phyloP scores from a whole-genome alignment of 2,797 vertebrate species.

The Graptemys geographica region DNA sequence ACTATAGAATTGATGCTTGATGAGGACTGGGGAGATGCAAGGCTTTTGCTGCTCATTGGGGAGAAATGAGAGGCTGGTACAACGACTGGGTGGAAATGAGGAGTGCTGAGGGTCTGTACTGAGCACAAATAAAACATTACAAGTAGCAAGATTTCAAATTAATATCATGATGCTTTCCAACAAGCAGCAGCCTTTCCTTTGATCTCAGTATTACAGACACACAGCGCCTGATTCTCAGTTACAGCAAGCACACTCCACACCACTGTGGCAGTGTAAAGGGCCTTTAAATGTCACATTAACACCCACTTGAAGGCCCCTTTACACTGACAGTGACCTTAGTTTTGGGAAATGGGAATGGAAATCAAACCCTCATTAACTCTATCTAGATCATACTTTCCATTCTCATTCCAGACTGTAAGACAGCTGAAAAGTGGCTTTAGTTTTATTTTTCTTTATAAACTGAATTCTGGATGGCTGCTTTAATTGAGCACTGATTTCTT shows the following conservation, averaged over 20 bases:
- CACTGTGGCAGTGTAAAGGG: not conserved
- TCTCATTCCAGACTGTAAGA: not conserved
- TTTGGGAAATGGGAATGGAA: not conserved
- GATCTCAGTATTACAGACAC: slow-evolving; percentile 50
- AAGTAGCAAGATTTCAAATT: slow-evolving; percentile 38
- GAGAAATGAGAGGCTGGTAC: not conserved
- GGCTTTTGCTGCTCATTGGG: not conserved
- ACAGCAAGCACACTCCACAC: not conserved
- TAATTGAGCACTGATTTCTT: not conserved
- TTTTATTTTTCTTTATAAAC: not conserved
- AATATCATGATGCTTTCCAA: slow-evolving; percentile 27
- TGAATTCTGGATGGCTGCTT: slow-evolving; percentile 6
- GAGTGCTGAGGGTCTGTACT: slow-evolving; percentile 3
- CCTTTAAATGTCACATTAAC: not conserved
- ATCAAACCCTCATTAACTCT: not conserved
- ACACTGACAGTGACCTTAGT: not conserved
- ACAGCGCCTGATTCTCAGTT: not conserved
- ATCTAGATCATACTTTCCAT: not conserved
- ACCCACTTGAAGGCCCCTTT: not conserved
- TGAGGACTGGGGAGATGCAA: slow-evolving; percentile 14
- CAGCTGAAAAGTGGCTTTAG: not conserved
- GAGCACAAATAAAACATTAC: slow-evolving; percentile 47
- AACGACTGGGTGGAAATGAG: slow-evolving; percentile 4
- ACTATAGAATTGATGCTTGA: not conserved
- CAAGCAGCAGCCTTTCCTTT: slow-evolving; percentile 18